Conservation (phyloP, 2,888 invertebrate genomes). For the Protophormia terraenovae region DNA sequence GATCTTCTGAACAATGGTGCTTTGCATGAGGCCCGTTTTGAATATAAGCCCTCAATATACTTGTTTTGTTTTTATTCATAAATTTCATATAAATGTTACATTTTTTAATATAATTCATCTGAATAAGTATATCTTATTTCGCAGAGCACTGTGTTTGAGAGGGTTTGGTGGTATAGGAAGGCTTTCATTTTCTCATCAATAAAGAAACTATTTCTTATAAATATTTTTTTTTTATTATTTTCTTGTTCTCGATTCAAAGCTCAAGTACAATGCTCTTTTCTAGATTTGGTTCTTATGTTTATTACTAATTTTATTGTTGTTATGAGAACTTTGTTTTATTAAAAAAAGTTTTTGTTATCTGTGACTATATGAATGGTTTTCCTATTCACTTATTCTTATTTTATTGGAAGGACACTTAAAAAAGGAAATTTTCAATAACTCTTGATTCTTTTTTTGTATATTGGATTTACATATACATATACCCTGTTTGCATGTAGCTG, state of each 20-base stretch:
- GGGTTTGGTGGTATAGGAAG: background rate
- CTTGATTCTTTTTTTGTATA: background rate
- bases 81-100: background rate
- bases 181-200: background rate
- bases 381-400: background rate
- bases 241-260: conserved; percentile 5
- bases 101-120: background rate
- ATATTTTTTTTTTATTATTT: conserved; percentile 17
- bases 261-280: conserved; percentile 40
- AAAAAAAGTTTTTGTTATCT: background rate
- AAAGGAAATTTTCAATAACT: background rate
- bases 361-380: background rate
- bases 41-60: background rate
- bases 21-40: too few relatives aligned
- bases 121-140: background rate
- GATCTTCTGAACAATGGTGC: too few relatives aligned
- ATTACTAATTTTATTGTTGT: conserved; percentile 45
- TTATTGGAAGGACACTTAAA: background rate
- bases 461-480: too few relatives aligned
- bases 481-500: too few relatives aligned
- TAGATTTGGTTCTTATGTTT: conserved; percentile 38
- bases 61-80: background rate
- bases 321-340: background rate
- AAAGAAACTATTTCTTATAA: conserved; percentile 20
- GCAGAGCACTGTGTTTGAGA: background rate